Percentiles rank a stretch among this genome's conserved stretches.
These are phyloP conservation scores for Zophobas atratus DNA, from an alignment of 1,140 invertebrate species.

Conservation along the genomic window DNA sequence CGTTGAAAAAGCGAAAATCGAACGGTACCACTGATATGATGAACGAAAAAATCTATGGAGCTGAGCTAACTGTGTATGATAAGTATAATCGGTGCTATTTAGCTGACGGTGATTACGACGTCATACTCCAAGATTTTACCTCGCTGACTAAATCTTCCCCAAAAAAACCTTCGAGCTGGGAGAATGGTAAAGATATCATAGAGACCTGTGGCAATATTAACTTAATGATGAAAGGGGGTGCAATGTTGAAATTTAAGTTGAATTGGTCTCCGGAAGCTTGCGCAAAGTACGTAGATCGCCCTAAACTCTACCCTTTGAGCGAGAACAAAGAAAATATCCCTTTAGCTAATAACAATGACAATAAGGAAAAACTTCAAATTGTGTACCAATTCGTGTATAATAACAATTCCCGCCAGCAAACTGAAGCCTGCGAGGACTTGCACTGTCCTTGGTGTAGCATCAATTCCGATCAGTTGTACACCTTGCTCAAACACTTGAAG, in stretches of 20 bases:
- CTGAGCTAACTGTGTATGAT: conserved; percentile 92
- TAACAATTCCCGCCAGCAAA: conserved; percentile 95
- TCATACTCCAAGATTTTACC: conserved; percentile 83
- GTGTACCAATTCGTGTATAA: conserved; percentile 98
- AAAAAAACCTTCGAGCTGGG: conserved; percentile 84
- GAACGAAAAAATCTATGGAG: conserved; percentile 81
- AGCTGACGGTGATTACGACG: conserved; percentile 91
- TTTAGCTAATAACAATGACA: conserved; percentile 61
- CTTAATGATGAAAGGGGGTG: conserved; percentile 78
- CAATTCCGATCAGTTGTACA: conserved; percentile 90
- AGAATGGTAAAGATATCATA: conserved; percentile 82
- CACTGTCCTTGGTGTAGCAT: conserved; percentile 96
- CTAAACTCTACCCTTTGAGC: conserved; percentile 71
- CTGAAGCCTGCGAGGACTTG: conserved; percentile 92
- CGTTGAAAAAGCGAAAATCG: conserved; percentile 75
- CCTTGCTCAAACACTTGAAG: conserved; percentile 93
- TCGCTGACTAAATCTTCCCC: conserved; percentile 73
- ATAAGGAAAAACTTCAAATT: conserved; percentile 77
- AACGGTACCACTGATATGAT: conserved; percentile 57
- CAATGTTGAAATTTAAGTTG: conserved; percentile 87
- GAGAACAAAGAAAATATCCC: conserved; percentile 77
- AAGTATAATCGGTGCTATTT: conserved; percentile 90
- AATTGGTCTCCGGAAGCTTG: conserved; percentile 85
- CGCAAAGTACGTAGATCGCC: conserved; percentile 79
- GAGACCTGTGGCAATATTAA: conserved; percentile 75